A percentile compares a stretch with the other conserved stretches of the same genome.
Conservation (phyloP, 2,888 invertebrate genomes). For the Oasisia sp. region DNA sequence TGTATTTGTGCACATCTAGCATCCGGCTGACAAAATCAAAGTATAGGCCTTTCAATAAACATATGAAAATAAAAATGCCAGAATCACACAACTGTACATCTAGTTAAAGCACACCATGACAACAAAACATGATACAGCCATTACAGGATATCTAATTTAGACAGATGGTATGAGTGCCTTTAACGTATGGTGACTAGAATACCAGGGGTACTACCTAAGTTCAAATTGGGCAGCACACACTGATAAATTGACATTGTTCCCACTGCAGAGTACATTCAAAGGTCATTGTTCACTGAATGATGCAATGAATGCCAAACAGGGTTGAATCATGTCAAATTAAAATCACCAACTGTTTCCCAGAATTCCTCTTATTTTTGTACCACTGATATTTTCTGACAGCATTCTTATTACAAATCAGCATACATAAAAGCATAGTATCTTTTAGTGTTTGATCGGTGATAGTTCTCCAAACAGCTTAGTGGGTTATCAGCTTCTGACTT, state of each 20-base stretch:
- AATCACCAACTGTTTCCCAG: background rate
- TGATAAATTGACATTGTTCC: background rate
- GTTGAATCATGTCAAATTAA: background rate
- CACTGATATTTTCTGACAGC: background rate
- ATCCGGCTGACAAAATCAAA: background rate
- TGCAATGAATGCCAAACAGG: background rate
- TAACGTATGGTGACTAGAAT: background rate
- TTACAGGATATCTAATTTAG: background rate
- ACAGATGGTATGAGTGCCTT: background rate
- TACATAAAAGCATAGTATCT: background rate
- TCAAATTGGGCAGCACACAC: background rate
- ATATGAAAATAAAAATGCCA: background rate
- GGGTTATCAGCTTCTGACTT: background rate
- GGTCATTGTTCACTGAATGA: conserved; percentile 9
- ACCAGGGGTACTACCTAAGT: background rate
- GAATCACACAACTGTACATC: background rate
- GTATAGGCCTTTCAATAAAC: background rate
- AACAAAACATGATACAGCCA: background rate
- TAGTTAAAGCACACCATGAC: background rate
- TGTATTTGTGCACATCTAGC: background rate
- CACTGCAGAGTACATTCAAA: background rate
- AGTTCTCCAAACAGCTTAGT: background rate
- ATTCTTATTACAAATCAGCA: background rate
- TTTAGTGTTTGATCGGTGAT: background rate
- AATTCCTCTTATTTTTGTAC: background rate